phyloP scores from a whole-genome alignment of 1,140 invertebrate genomes.

The Drosophila dunni region DNA sequence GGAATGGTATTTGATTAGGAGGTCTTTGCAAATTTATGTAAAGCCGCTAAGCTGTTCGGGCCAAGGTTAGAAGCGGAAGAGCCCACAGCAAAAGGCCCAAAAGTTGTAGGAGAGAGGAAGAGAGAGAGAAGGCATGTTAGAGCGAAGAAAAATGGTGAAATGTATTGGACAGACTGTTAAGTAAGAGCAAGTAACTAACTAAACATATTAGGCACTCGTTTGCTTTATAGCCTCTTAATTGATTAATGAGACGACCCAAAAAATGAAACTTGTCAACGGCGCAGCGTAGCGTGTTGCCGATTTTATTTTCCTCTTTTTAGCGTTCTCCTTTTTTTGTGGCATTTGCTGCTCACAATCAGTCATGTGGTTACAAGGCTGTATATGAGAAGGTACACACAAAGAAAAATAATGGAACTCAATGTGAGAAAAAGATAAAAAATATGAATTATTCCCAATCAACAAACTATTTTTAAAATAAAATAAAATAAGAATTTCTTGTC shows the following conservation, averaged over 20 bases:
- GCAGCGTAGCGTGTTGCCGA: slow-evolving; percentile 54
- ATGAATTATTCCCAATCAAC: too few species aligned
- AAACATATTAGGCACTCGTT: slow-evolving; percentile 61
- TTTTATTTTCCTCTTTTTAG: slow-evolving; percentile 39
- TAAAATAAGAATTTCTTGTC: too few species aligned
- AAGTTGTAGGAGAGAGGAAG: neutral
- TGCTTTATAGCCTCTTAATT: slow-evolving; percentile 70
- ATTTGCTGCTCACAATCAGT: slow-evolving; percentile 43
- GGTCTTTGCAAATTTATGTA: slow-evolving; percentile 65
- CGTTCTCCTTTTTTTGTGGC: slow-evolving; percentile 37
- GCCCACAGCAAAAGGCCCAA: neutral
- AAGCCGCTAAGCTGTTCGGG: slow-evolving; percentile 47
- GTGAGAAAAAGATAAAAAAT: too few species aligned
- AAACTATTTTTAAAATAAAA: too few species aligned
- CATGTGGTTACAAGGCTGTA: slow-evolving; percentile 19
- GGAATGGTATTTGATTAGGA: slow-evolving; percentile 72
- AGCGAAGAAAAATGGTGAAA: slow-evolving; percentile 9
- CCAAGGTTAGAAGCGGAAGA: neutral
- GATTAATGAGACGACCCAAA: slow-evolving; percentile 64
- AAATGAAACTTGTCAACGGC: slow-evolving; percentile 61
- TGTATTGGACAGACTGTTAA: slow-evolving; percentile 60
- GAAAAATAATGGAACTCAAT: too few species aligned
- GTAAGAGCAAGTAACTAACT: slow-evolving; percentile 25
- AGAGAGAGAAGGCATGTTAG: neutral
- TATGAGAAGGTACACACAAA: neutral